A percentile compares a stretch with the other conserved stretches of the same genome.
Conservation (phyloP, 2,888 invertebrate species). For the Chrysodeixis includens region DNA sequence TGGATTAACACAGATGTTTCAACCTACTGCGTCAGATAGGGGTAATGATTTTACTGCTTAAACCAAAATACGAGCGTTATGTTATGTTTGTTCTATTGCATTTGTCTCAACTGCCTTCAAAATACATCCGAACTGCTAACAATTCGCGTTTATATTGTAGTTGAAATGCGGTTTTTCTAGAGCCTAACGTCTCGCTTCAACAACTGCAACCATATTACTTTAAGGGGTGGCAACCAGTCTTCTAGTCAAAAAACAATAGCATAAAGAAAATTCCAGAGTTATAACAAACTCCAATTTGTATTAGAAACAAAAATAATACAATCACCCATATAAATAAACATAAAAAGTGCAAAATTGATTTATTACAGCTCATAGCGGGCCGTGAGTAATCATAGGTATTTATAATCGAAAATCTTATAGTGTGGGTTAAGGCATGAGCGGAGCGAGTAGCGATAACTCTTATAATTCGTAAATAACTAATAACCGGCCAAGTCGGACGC, state of each 20-base stretch:
- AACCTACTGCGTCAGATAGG: too few relatives aligned
- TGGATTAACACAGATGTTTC: background rate
- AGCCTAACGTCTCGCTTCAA: too few relatives aligned
- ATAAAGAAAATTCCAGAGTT: background rate
- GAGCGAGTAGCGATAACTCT: background rate
- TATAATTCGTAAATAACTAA: too few relatives aligned
- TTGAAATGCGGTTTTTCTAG: too few relatives aligned
- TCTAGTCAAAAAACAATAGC: background rate
- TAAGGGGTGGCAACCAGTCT: background rate
- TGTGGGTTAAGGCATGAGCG: constrained; percentile 9
- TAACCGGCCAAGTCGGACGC: too few relatives aligned
- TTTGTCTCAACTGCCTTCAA: too few relatives aligned
- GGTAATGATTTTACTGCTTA: too few relatives aligned
- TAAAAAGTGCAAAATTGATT: constrained; percentile 45
- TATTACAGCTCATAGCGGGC: constrained; percentile 17
- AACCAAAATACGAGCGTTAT: too few relatives aligned
- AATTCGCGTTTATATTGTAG: too few relatives aligned
- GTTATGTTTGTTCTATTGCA: too few relatives aligned
- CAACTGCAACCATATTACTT: too few relatives aligned
- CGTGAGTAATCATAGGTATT: constrained; percentile 40
- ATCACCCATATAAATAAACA: constrained; percentile 22
- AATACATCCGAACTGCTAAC: too few relatives aligned
- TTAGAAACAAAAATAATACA: constrained; percentile 8
- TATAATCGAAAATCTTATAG: constrained; percentile 34
- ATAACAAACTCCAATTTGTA: background rate